Evolutionary conservation across 1,140 invertebrate genomes (phyloP).

Genomic region (Tachypleus tridentatus): DNA sequence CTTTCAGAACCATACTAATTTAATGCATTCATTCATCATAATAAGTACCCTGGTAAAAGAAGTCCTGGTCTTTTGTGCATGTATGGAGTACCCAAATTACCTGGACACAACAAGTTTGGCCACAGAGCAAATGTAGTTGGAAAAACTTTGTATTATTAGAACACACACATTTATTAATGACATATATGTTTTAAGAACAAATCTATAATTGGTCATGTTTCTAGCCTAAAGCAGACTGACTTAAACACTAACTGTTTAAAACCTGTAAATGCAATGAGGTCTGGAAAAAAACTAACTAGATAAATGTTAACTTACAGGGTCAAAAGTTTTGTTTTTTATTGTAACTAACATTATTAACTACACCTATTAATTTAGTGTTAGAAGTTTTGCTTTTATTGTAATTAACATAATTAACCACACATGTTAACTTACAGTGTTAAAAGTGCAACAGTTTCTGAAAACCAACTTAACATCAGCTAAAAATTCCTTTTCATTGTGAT

Average conservation of each 20-base stretch:
- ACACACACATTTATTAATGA: too few species aligned
- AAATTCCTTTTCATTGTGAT: slow-evolving; percentile 59
- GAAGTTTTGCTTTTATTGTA: slow-evolving; percentile 4
- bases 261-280: neutral
- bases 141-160: too few species aligned
- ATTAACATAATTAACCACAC: neutral
- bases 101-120: too few species aligned
- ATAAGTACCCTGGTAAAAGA: neutral
- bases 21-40: neutral
- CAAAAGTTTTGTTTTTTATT: neutral
- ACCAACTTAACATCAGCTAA: slow-evolving; percentile 68
- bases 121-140: too few species aligned
- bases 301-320: too few species aligned
- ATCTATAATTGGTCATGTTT: too few species aligned
- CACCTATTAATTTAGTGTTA: neutral
- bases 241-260: neutral
- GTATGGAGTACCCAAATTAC: neutral
- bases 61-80: too few species aligned
- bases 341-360: slow-evolving; percentile 3
- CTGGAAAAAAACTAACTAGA: neutral
- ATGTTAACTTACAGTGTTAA: slow-evolving; percentile 57
- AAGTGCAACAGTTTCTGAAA: slow-evolving; percentile 73
- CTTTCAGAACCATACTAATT: neutral
- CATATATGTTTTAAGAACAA: too few species aligned
- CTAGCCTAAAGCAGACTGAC: neutral